Conservation (phyloP, 2,113 vertebrate species). For the Apaloderma vittatum region DNA sequence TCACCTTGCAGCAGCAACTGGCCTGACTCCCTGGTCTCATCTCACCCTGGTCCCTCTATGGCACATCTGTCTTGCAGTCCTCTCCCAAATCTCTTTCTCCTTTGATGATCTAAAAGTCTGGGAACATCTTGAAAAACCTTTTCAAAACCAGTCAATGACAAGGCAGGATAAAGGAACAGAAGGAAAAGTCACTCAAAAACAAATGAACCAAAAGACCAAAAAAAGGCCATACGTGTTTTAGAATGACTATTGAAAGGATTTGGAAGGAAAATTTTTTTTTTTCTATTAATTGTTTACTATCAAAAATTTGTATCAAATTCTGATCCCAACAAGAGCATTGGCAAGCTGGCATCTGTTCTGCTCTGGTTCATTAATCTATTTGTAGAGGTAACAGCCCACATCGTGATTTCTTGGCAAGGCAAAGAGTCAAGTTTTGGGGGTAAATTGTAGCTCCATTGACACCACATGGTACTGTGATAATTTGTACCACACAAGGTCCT, state of each 20-base stretch:
- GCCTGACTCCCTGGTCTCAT: neutral
- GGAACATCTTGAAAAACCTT: neutral
- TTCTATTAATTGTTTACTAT: neutral
- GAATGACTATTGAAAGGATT: neutral
- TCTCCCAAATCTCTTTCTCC: neutral
- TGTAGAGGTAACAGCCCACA: neutral
- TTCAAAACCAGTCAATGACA: neutral
- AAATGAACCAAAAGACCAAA: neutral
- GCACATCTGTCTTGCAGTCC: rapidly evolving
- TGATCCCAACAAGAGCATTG: neutral
- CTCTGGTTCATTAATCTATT: conserved; percentile 25
- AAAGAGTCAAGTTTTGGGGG: neutral
- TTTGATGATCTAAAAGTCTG: neutral
- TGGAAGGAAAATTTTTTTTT: neutral
- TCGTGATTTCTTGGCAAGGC: conserved; percentile 20
- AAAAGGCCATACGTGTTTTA: neutral
- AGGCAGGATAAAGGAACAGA: neutral
- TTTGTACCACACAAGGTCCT: neutral
- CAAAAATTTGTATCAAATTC: neutral
- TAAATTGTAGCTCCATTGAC: neutral
- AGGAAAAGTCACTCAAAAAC: neutral
- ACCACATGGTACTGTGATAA: neutral
- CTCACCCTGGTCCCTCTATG: neutral
- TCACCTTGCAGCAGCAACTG: neutral
- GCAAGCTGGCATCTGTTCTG: neutral